phyloP scores from a whole-genome alignment of 37 sponge, comb jelly and placozoan species.

The Tethya wilhelma region DNA sequence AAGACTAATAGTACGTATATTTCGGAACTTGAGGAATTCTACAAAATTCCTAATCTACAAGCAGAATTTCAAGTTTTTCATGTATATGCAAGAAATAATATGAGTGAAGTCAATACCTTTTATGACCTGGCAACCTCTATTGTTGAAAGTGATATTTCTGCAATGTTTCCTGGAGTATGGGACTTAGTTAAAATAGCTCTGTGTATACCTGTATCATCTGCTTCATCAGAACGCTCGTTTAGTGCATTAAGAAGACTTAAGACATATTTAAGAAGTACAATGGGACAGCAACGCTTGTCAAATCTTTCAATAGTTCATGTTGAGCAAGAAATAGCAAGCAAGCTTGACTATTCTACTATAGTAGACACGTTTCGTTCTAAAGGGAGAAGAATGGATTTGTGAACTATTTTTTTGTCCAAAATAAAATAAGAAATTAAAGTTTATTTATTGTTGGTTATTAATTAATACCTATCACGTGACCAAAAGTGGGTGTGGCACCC shows the following conservation, averaged over 20 bases:
- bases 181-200: background rate
- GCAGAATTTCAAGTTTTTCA: constrained; percentile 3
- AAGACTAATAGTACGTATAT: background rate
- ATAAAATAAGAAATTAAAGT: no score
- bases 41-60: background rate
- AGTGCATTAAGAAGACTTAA: background rate
- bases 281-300: background rate
- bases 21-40: background rate
- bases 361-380: background rate
- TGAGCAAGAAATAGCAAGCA: background rate
- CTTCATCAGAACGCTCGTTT: background rate
- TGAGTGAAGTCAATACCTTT: background rate
- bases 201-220: constrained; percentile 1
- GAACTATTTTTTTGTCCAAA: no score
- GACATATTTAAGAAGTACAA: background rate
- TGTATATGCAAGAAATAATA: background rate
- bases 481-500: no score
- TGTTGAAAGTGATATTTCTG: background rate
- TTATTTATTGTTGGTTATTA: no score
- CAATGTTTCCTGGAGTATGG: background rate
- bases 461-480: no score
- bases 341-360: background rate
- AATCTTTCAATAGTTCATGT: background rate
- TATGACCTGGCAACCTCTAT: background rate
- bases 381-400: background rate